phyloP scores from a whole-genome alignment of 1,140 invertebrate species.

The Halesus radiatus region DNA sequence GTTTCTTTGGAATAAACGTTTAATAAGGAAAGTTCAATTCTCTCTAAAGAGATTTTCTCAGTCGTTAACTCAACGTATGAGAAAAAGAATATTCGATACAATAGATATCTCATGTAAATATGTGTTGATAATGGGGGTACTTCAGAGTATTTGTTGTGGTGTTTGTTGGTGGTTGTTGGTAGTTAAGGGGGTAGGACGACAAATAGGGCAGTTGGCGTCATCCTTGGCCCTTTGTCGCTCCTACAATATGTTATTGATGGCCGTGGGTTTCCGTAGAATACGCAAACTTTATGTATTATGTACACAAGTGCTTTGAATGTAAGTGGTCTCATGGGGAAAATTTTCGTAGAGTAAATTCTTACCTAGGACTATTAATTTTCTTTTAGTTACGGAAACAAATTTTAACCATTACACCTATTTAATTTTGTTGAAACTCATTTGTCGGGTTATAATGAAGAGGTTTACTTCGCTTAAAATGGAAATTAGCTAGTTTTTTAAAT shows the following conservation, averaged over 20 bases:
- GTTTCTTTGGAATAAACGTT: background rate
- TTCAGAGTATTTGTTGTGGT: no score
- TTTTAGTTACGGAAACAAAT: no score
- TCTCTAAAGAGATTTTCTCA: background rate
- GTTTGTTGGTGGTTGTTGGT: no score
- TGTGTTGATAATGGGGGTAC: conserved; percentile 16
- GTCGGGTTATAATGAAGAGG: no score
- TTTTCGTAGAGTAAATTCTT: background rate
- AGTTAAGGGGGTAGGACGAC: conserved; percentile 17
- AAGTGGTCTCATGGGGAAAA: conserved; percentile 1
- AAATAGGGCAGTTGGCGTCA: conserved; percentile 39
- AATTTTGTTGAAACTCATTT: no score
- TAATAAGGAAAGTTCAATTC: background rate
- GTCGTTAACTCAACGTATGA: background rate
- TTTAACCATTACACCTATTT: no score
- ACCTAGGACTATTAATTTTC: no score
- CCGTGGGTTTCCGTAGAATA: conserved; percentile 24
- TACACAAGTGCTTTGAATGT: background rate
- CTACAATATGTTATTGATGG: conserved; percentile 47
- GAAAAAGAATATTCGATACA: conserved; percentile 11
- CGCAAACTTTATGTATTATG: conserved; percentile 23
- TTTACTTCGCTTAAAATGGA: no score
- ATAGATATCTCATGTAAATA: conserved; percentile 38
- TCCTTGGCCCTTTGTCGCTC: conserved; percentile 33
- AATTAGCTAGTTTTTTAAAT: no score